phyloP scores from a whole-genome alignment of 2,113 vertebrate species.

The Spea multiplicata region DNA sequence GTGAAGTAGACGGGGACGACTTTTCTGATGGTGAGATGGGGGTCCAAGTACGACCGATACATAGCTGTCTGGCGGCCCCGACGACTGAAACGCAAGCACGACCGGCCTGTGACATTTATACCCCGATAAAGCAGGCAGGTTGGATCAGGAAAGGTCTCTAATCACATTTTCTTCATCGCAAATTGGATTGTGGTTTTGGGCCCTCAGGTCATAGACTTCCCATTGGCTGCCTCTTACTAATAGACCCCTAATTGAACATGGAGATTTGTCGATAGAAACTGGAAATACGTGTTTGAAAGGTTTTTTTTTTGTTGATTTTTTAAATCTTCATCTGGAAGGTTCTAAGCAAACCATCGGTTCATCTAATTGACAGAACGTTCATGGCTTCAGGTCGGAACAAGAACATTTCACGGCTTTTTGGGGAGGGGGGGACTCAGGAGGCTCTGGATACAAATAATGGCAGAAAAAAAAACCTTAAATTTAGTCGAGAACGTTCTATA shows the following conservation, averaged over 20 bases:
- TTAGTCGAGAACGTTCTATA: no score
- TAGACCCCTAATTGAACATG: slow-evolving; percentile 78
- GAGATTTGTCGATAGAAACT: slow-evolving; percentile 67
- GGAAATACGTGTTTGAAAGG: background rate
- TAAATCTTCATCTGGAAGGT: no score
- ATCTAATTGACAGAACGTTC: no score
- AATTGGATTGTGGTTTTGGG: slow-evolving; percentile 80
- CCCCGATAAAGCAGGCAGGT: slow-evolving; percentile 43
- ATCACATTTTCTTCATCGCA: slow-evolving; percentile 82
- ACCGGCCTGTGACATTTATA: slow-evolving; percentile 66
- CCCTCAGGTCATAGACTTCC: slow-evolving; percentile 71
- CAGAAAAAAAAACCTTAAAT: no score
- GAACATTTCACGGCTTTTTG: no score
- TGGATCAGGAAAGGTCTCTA: slow-evolving; percentile 60
- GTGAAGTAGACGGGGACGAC: slow-evolving; percentile 85
- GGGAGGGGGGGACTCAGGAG: no score
- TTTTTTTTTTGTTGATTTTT: no score
- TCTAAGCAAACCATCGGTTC: no score
- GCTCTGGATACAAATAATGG: no score
- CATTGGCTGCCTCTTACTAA: slow-evolving; percentile 70
- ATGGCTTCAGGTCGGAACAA: no score
- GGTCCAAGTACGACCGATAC: slow-evolving; percentile 50
- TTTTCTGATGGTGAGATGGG: slow-evolving; percentile 69
- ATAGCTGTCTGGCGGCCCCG: slow-evolving; percentile 31
- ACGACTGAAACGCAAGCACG: rapidly evolving